Conservation (phyloP, 2,113 vertebrate genomes). For the Chiloscyllium plagiosum region DNA sequence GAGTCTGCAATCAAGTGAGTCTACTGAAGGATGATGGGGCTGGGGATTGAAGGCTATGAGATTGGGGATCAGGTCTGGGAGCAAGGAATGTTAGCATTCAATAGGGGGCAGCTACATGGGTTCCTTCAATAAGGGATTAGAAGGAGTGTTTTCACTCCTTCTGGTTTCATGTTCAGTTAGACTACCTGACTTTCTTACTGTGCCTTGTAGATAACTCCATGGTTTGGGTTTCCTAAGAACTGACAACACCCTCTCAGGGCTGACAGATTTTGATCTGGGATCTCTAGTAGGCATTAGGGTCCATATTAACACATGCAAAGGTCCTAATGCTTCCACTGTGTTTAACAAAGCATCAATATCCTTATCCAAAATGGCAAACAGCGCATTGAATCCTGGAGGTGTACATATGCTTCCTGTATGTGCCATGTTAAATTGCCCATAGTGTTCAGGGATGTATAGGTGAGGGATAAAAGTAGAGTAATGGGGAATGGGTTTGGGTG, state of each 20-base stretch:
- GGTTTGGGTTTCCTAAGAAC: not conserved
- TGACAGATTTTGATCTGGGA: not conserved
- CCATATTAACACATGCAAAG: not conserved
- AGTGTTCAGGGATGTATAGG: too few relatives aligned
- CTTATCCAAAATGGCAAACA: not conserved
- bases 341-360: not conserved
- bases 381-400: too few relatives aligned
- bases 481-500: too few relatives aligned
- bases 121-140: not conserved
- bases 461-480: too few relatives aligned
- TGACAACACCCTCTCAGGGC: not conserved
- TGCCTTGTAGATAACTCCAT: not conserved
- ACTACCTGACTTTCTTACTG: not conserved
- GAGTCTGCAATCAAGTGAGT: not conserved
- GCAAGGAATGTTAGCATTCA: not conserved
- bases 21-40: not conserved
- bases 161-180: not conserved
- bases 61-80: not conserved
- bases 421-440: too few relatives aligned
- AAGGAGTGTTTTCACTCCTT: not conserved
- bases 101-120: not conserved
- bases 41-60: not conserved
- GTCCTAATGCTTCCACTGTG: not conserved
- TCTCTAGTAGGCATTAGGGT: not conserved
- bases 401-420: not conserved